Base-by-base conservation (phyloP, 2,113 vertebrate species). In the Pitta sordida region DNA sequence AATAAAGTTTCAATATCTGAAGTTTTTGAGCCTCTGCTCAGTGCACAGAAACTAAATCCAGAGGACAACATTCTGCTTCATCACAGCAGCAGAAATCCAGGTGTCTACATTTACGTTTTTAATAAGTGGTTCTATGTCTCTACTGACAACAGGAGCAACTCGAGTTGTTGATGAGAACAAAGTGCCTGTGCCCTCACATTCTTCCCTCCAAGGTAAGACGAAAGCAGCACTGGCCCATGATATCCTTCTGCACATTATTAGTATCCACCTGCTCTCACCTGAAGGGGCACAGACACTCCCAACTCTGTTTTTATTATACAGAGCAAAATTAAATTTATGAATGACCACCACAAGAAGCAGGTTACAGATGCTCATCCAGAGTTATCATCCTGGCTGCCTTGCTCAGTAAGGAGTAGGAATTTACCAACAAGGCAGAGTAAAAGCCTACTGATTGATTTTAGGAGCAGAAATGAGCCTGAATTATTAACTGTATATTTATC, bases 201-300 rank as follows among this genome's bases (percentile, higher is more conserved):
- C 6, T 14, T 30, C 36, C 29, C n/a, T 51, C 53, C 27, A 34
- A 46, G 17, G 11, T 5, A n/a, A 6, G 17, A 43, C 10, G 60
- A 37, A n/a, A 60, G 51, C n/a, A 43, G 14, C 6, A 6, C 16
- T 3, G 1, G 7, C 21, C 32, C 51, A 5, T 0, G 1, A 7
- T 3, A 32, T 10, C 55, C 19, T 37, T 46, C 34, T 53, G 64
- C 34, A 4, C 8, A 52, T 7, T 23, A 30, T 3, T 32, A 30
- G 6, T 6, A 15, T 4, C 22, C 43, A 32, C 3, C 1, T 13
- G 29, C 7, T 46, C 26, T 32, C 37, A 11, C 15, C 19, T 22
- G 1, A 1, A 5, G 0, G 41, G 36, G 5, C 24, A 44, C 18
- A 5, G 29, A 17, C 17, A 22, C 32, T 29, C 60, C 15, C 48